phyloP scores from a whole-genome alignment of 1,140 invertebrate genomes.

The Monochamus saltuarius region DNA sequence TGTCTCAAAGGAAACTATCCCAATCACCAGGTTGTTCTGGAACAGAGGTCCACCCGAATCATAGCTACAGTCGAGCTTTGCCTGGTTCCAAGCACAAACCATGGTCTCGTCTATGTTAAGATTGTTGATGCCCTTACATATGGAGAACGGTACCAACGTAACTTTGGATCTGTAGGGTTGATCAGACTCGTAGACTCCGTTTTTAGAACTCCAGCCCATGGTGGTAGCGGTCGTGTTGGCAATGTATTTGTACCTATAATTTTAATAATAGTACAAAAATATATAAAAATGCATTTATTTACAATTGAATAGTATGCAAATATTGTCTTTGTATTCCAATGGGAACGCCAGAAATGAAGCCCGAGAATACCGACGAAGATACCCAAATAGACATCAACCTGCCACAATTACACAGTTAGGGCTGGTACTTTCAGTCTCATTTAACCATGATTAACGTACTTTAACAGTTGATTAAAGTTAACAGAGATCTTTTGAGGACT shows the following conservation, averaged over 20 bases:
- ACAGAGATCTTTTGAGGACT: no score
- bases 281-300: no score
- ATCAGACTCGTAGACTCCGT: neutral
- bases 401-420: no score
- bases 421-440: no score
- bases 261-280: no score
- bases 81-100: constrained; percentile 24
- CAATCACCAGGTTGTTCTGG: constrained; percentile 26
- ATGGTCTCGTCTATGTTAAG: constrained; percentile 23
- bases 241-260: constrained; percentile 23
- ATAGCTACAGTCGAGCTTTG: constrained; percentile 18
- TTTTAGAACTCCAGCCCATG: constrained; percentile 23
- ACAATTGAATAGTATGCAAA: no score
- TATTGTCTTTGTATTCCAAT: no score
- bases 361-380: no score
- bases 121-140: constrained; percentile 16
- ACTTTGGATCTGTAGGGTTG: constrained; percentile 16
- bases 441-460: no score
- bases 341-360: no score
- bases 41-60: constrained; percentile 25
- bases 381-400: no score
- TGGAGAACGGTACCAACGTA: constrained; percentile 21
- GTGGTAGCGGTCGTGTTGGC: constrained; percentile 24
- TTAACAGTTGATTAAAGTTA: no score
- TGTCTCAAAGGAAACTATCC: constrained; percentile 22